These are phyloP conservation scores for Drosophila aff. DNA, from an alignment of 1,140 invertebrate genomes.

Conservation along the genomic window DNA sequence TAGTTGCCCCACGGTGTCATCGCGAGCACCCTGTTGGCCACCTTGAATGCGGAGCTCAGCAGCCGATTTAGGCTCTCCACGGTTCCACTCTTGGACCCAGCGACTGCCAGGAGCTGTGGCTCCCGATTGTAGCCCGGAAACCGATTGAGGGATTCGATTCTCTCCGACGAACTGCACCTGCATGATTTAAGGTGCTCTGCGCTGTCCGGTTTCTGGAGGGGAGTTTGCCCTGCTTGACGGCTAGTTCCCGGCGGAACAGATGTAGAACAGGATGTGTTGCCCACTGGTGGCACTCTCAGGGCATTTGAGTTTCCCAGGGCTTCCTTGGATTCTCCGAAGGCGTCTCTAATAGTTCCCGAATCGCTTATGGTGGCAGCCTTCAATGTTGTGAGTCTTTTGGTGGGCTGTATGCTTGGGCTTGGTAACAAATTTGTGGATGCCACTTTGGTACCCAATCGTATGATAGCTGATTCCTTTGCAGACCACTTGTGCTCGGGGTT, in stretches of 20 bases:
- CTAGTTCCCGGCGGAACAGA: not conserved
- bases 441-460: not conserved
- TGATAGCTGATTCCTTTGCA: not conserved
- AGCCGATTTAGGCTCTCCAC: constrained; percentile 60
- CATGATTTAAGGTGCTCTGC: not conserved
- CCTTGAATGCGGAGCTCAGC: constrained; percentile 53
- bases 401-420: no score
- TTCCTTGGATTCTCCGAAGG: not conserved
- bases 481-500: not conserved
- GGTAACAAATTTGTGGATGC: not conserved
- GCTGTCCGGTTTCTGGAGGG: not conserved
- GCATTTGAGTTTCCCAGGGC: not conserved
- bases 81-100: constrained; percentile 73
- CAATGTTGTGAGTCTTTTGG: no score
- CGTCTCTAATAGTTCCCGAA: not conserved
- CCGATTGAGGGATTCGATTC: not conserved
- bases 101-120: constrained; percentile 65
- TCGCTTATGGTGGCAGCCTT: not conserved
- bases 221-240: no score
- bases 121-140: constrained; percentile 60
- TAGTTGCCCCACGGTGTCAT: constrained; percentile 84
- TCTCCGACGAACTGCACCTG: not conserved
- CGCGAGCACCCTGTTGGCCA: constrained; percentile 64
- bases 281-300: no score
- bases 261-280: not conserved